Conservation (phyloP, 2,113 vertebrate genomes). For the Albula goreensis region DNA sequence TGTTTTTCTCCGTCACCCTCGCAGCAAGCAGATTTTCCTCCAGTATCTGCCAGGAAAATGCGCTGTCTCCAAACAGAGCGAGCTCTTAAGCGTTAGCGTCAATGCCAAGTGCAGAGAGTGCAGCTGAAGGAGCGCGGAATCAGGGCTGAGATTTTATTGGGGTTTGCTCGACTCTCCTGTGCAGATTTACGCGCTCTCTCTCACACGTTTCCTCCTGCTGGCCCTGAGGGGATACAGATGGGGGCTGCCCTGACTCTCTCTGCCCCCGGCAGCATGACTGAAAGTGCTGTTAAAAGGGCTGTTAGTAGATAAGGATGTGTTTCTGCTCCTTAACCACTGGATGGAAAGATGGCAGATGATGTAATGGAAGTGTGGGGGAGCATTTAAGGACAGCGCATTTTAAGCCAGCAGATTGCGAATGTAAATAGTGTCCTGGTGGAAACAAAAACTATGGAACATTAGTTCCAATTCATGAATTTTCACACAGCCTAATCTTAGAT, state of each 20-base stretch:
- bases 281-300: not conserved
- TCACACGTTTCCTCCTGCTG: too few relatives aligned
- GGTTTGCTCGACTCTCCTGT: too few relatives aligned
- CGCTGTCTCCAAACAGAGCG: not conserved
- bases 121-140: too few relatives aligned
- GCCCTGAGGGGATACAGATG: not conserved
- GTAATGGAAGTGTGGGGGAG: not conserved
- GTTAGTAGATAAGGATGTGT: not conserved
- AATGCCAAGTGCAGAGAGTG: too few relatives aligned
- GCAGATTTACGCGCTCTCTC: too few relatives aligned
- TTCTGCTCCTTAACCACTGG: not conserved
- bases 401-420: not conserved
- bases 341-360: not conserved
- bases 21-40: not conserved
- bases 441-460: not conserved
- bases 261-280: too few relatives aligned
- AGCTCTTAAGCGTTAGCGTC: not conserved
- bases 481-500: too few relatives aligned
- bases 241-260: not conserved
- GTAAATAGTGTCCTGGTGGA: not conserved
- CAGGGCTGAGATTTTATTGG: too few relatives aligned
- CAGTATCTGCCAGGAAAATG: not conserved
- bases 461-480: not conserved
- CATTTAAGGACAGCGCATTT: not conserved
- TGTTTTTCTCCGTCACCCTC: not conserved